Percentiles rank a stretch among this genome's conserved stretches.
phyloP scores from a whole-genome alignment of 2,113 vertebrate species.

The Irena cyanogastra region DNA sequence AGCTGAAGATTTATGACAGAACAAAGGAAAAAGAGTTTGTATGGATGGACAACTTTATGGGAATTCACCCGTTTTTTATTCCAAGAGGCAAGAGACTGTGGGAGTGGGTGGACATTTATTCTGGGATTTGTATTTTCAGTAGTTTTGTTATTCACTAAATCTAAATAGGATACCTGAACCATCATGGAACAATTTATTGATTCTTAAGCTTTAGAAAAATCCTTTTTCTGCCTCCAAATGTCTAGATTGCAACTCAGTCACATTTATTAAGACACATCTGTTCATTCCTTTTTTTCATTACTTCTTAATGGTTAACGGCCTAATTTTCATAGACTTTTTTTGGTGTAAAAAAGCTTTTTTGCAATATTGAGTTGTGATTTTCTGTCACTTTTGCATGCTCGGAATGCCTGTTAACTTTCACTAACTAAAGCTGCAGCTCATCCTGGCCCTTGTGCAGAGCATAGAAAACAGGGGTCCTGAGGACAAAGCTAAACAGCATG shows the following conservation, averaged over 20 bases:
- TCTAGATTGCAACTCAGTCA: background rate
- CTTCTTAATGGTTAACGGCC: background rate
- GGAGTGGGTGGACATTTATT: background rate
- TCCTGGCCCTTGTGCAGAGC: background rate
- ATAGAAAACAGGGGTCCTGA: background rate
- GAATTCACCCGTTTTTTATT: constrained; percentile 94
- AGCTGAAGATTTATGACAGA: constrained; percentile 85
- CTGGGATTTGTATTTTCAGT: background rate
- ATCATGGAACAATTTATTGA: background rate
- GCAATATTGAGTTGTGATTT: background rate
- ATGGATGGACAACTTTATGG: constrained; percentile 83
- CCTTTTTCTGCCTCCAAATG: background rate
- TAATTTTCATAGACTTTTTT: background rate
- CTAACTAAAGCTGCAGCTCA: background rate
- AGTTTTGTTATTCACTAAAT: background rate
- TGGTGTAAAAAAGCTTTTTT: background rate
- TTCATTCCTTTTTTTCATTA: background rate
- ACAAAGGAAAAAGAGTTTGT: constrained; percentile 74
- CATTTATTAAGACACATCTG: background rate
- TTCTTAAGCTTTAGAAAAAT: background rate
- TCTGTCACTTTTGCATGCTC: background rate
- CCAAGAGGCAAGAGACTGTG: constrained; percentile 76
- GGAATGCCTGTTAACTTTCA: background rate
- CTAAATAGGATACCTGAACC: background rate
- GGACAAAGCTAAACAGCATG: background rate